Evolutionary conservation across 64 coral and sea anemone genomes (phyloP), one percentile per base, ranked within the genome.

Genomic region (Hydrozoanthus tunicans): DNA sequence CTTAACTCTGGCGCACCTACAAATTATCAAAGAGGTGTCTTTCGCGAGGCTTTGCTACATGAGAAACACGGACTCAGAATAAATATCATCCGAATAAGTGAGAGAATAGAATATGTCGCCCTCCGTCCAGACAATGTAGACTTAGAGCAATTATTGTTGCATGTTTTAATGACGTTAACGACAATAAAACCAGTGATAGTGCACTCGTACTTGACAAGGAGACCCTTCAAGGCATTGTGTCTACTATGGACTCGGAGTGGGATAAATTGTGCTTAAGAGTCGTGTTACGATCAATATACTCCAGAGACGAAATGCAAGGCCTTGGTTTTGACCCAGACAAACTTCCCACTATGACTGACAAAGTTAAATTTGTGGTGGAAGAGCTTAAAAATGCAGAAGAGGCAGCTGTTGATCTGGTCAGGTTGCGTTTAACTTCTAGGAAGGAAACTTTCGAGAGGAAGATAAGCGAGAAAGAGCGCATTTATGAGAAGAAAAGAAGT

Each of bases 171-270:
- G 59, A 17, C 24, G 77, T 15, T 17, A 15, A 15, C 10, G 51
- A 9, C 10, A 43, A 5, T 73, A 73, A 73, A 73, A 32, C 24
- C 10, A 65, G 53, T 32, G 26, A 52, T 59, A 52, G 80, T 81
- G 63, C 64, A 57, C 78, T 90, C 66, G 60, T 79, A 53, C 76
- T 91, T 58, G 90, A 81, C 26, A 91, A 91, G 78, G 90, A 91
- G 57, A 91, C 64, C 64, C n/a, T 91, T 17, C 90, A 91, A 58
- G 90, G 90, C 55, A 91, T 91, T 15, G n/a, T 91, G 52, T 32
- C 90, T 71, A 91, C 77, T 59, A 91, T 91, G 90, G 90, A 91
- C 25, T 73, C 70, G 10, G 70, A 73, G 51, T 62, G 59, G 59
- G 59, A 62, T 11, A 62, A 62, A 11, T 6, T 62, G 11, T 62